Conservation (phyloP, 2,888 invertebrate species). For the Nyleta sp. region DNA sequence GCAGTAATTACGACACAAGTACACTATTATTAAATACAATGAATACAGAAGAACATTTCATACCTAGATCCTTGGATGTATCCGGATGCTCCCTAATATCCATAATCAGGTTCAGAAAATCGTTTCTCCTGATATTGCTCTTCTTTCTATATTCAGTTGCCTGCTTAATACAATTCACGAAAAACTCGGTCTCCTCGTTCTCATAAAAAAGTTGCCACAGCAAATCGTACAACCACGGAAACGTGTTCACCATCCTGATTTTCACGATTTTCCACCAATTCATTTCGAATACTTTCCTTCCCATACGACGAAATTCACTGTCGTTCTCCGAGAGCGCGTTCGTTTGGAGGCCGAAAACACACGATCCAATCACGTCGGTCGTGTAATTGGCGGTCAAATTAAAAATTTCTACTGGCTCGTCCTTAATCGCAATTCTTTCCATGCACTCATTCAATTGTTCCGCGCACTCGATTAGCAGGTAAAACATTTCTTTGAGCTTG, state of each 20-base stretch:
- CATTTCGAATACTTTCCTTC: slow-evolving; percentile 71
- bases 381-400: slow-evolving; percentile 76
- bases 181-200: slow-evolving; percentile 71
- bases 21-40: no score
- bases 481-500: slow-evolving; percentile 83
- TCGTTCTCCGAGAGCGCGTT: no score
- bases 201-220: slow-evolving; percentile 66
- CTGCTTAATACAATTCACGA: slow-evolving; percentile 74
- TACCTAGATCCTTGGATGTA: background rate
- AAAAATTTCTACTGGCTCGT: background rate
- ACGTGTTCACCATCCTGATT: slow-evolving; percentile 63
- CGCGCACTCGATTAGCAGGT: slow-evolving; percentile 81
- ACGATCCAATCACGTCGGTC: slow-evolving; percentile 83
- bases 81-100: background rate
- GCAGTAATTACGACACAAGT: background rate
- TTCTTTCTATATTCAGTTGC: slow-evolving; percentile 61
- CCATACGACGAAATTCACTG: slow-evolving; percentile 79
- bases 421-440: background rate
- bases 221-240: slow-evolving; percentile 66
- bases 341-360: no score
- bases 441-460: background rate
- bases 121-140: background rate
- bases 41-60: no score
- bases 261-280: slow-evolving; percentile 58
- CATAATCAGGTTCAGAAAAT: background rate